phyloP scores from a whole-genome alignment of 53 echinoderm and acorn worm genomes.

The Arbacia lixula region DNA sequence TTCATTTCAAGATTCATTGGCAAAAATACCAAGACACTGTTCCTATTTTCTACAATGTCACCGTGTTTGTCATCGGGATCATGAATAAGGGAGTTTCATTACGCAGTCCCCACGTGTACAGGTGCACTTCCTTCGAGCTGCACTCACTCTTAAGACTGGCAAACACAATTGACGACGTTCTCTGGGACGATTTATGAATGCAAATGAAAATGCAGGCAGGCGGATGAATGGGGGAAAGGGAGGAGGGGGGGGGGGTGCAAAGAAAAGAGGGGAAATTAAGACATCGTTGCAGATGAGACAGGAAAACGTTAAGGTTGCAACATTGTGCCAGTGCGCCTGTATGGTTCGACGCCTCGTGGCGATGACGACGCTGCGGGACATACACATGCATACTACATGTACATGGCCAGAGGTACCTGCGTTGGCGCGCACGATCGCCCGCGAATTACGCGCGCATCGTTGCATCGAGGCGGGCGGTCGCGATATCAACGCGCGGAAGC shows the following conservation, averaged over 20 bases:
- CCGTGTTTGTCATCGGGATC: no score
- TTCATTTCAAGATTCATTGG: no score
- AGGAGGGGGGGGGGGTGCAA: constrained; percentile 10
- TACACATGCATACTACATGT: background rate
- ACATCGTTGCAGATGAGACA: background rate
- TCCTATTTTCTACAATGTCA: no score
- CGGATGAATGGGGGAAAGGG: background rate
- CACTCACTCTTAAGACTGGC: no score
- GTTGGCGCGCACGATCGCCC: constrained; percentile 47
- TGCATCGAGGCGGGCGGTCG: background rate
- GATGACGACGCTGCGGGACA: constrained; percentile 11
- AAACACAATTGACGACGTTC: no score
- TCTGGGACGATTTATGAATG: constrained; percentile 5
- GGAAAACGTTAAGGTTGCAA: constrained; percentile 43
- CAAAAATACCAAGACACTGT: no score
- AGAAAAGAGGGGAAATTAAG: background rate
- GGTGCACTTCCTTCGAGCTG: constrained; percentile 37
- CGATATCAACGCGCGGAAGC: no score
- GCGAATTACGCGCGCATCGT: constrained; percentile 46
- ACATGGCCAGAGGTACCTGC: background rate
- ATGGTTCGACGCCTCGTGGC: constrained; percentile 31
- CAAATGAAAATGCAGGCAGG: constrained; percentile 35
- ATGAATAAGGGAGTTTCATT: no score
- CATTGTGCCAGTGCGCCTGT: constrained; percentile 20
- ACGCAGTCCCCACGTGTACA: constrained; percentile 31